These are phyloP conservation scores for Odobenus rosmarus DNA, from an alignment of 2,113 vertebrate genomes.

Conservation along the genomic window DNA sequence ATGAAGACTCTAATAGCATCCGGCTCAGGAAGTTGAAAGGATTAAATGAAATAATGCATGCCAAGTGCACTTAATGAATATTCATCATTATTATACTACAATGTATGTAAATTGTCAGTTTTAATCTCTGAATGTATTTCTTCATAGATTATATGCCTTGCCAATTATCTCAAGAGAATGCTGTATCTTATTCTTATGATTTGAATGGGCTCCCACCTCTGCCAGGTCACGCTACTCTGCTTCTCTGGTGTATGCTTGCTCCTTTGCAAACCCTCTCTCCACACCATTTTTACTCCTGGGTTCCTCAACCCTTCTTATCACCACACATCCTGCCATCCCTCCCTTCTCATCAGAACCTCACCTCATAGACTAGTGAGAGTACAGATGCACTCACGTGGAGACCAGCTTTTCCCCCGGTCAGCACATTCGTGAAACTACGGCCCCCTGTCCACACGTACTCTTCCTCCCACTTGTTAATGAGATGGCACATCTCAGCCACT, in stretches of 20 bases:
- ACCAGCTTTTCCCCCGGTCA: background rate
- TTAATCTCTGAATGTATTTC: conserved; percentile 31
- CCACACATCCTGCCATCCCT: rapidly evolving
- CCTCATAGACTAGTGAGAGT: background rate
- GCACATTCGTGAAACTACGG: background rate
- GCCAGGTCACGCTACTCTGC: too few species aligned
- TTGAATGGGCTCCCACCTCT: background rate
- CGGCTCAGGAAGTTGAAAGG: conserved; percentile 12
- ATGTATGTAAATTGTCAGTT: background rate
- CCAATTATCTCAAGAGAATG: background rate
- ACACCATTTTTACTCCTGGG: too few species aligned
- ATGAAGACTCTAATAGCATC: conserved; percentile 2
- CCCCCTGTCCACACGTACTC: too few species aligned
- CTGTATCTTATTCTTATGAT: background rate
- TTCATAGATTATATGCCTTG: background rate
- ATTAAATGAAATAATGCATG: conserved; percentile 49
- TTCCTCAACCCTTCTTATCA: background rate
- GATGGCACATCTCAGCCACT: background rate
- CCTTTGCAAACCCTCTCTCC: background rate
- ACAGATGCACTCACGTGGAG: background rate
- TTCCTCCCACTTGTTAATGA: background rate
- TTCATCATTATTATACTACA: background rate
- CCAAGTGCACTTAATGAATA: conserved; percentile 51
- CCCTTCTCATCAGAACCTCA: background rate
- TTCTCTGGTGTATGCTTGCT: background rate